Base-by-base conservation (phyloP, 23 tunicate genomes). In the Ascidia mentula region DNA sequence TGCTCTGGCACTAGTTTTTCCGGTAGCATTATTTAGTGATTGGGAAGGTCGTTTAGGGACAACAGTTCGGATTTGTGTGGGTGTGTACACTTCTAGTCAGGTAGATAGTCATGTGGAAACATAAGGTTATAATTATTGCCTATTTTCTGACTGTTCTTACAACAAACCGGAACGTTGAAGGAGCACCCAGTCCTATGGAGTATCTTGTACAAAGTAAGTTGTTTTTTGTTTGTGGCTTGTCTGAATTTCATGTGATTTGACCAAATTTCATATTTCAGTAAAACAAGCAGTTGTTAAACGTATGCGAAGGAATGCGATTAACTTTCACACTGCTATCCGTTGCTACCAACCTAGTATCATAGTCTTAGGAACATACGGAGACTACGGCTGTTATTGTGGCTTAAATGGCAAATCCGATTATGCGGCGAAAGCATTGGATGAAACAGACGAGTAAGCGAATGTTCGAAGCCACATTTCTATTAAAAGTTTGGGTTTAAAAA, bases 301-400 rank as follows among this genome's bases (percentile, higher is more conserved):
- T 38, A 12, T 85, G 32, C 45, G 59, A 72, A 53, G 89, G 40
- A 72, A 72, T 18, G 72, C 89, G 4, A 69, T 72, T 37, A 60
- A 78, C 31, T 85, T 85, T 39, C 82, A 85, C 42, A 40, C 42
- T 0, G 78, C 82, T 3, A 85, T 85, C 22, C 53, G 72, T 36
- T 85, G 89, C 39, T 46, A 77, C 72, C 89, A 85, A 69, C 89
- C 89, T 24, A 36, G 35, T 32, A 42, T 71, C 69, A 69, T 45
- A 18, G 69, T 85, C 38, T 46, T 85, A 6, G 89, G 89, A 70
- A 37, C 78, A 32, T 85, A 85, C 38, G 89, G 89, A 18, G 78
- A 71, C 36, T 85, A 85, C 53, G 89, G 89, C 18, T 85, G 89
- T 69, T 85, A 77, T 46, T 85, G 89, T 46, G 89, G 89, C 34